Percentiles rank a stretch among this genome's conserved stretches.
These are phyloP conservation scores for Porites rus DNA, from an alignment of 92 coral and sea anemone species.

Conservation along the genomic window DNA sequence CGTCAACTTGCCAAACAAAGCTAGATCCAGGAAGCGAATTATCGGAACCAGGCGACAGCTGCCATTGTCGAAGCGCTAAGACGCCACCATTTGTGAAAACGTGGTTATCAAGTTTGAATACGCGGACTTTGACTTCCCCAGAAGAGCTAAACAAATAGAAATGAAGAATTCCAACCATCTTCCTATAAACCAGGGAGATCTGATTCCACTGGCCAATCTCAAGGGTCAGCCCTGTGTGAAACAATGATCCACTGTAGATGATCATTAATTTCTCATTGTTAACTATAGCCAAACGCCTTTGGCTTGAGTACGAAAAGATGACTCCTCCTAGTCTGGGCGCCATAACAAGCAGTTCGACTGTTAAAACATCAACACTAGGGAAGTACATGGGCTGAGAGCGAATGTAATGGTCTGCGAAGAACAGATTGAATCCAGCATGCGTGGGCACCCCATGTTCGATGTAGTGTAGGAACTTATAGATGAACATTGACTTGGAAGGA, in stretches of 20 bases:
- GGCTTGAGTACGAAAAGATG: slow-evolving; percentile 77
- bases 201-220: slow-evolving; percentile 85
- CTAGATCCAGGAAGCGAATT: slow-evolving; percentile 65
- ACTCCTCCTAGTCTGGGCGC: slow-evolving; percentile 82
- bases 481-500: slow-evolving; percentile 67
- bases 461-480: slow-evolving; percentile 64
- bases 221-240: slow-evolving; percentile 72
- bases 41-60: slow-evolving; percentile 58
- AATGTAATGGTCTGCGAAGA: slow-evolving; percentile 82
- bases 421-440: slow-evolving; percentile 87
- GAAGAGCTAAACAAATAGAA: slow-evolving; percentile 73
- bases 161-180: slow-evolving; percentile 79
- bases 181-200: slow-evolving; percentile 84
- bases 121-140: slow-evolving; percentile 73
- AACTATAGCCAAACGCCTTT: slow-evolving; percentile 72
- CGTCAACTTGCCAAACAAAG: slow-evolving; percentile 92
- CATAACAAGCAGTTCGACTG: slow-evolving; percentile 87
- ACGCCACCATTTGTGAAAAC: slow-evolving; percentile 76
- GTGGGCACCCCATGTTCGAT: slow-evolving; percentile 76
- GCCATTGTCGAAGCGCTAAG: slow-evolving; percentile 85
- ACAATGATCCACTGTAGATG: slow-evolving; percentile 59
- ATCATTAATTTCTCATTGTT: slow-evolving; percentile 74
- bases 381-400: slow-evolving; percentile 78
- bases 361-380: slow-evolving; percentile 70
- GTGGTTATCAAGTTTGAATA: slow-evolving; percentile 70